These are phyloP conservation scores for Neodiprion fabricii DNA, from an alignment of 1,140 invertebrate species.

Conservation along the genomic window DNA sequence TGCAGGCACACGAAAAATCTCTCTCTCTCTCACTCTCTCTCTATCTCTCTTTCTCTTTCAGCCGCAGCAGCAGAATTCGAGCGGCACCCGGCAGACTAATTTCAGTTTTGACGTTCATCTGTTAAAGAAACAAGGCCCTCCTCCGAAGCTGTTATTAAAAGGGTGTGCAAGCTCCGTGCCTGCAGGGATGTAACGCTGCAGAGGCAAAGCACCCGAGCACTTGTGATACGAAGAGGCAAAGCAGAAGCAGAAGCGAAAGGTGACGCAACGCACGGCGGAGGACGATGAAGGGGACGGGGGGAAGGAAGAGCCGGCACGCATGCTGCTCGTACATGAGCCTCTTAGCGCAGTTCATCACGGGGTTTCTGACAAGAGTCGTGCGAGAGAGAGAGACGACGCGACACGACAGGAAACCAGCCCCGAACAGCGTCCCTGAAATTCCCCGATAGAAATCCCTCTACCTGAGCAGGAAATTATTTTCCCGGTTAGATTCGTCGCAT, in stretches of 20 bases:
- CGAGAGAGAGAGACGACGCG: constrained; percentile 22
- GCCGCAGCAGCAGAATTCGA: too few relatives aligned
- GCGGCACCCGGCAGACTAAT: background rate
- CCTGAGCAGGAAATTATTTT: constrained; percentile 2
- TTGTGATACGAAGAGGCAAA: background rate
- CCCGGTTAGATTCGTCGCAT: background rate
- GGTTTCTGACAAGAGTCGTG: background rate
- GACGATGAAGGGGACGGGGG: constrained; percentile 6
- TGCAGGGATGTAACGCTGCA: background rate
- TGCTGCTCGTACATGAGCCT: background rate
- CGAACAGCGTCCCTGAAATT: background rate
- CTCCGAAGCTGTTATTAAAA: constrained; percentile 44
- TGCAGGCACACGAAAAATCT: too few relatives aligned
- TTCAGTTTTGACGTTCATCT: constrained; percentile 37
- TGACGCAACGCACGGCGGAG: constrained; percentile 11
- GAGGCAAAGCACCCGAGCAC: background rate
- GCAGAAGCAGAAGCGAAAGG: constrained; percentile 12
- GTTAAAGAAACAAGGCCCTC: constrained; percentile 50
- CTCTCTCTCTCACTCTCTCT: too few relatives aligned
- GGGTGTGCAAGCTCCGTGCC: constrained; percentile 27
- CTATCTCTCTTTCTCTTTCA: too few relatives aligned
- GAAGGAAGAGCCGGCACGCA: constrained; percentile 2
- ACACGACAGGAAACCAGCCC: background rate
- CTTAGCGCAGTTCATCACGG: constrained; percentile 3
- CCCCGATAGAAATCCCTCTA: background rate